Evolutionary conservation across 2,113 vertebrate genomes (phyloP).

Genomic region (Mobula birostris): DNA sequence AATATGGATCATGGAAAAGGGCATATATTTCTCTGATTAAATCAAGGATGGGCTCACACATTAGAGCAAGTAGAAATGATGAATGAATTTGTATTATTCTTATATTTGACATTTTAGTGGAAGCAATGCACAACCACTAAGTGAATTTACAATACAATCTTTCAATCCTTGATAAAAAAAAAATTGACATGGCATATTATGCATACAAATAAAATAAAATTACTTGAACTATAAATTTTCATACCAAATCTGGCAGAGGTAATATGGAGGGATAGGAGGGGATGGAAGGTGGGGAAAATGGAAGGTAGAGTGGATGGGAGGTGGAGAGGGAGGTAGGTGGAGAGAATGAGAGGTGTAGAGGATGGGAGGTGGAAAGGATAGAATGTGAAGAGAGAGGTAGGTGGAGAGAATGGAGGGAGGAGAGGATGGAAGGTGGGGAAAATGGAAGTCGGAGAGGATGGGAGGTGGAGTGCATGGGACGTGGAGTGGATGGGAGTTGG

Average conservation of each 20-base stretch:
- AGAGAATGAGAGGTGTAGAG: too few relatives aligned
- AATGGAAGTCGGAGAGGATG: too few relatives aligned
- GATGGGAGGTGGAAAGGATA: too few relatives aligned
- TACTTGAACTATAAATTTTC: neutral
- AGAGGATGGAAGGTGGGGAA: too few relatives aligned
- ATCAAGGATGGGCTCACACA: neutral
- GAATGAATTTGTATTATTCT: neutral
- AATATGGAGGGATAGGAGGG: too few relatives aligned
- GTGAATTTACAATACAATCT: neutral
- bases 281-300: too few relatives aligned
- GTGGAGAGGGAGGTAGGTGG: too few relatives aligned
- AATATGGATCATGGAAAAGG: neutral
- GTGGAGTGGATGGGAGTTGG: too few relatives aligned
- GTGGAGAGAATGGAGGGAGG: too few relatives aligned
- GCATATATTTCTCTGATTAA: neutral
- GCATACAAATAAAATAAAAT: neutral
- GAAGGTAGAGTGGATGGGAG: too few relatives aligned
- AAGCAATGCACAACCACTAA: neutral
- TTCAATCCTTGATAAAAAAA: neutral
- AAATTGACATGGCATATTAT: neutral
- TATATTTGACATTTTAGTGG: neutral
- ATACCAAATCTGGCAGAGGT: neutral
- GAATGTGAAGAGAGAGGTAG: too few relatives aligned
- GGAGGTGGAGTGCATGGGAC: too few relatives aligned
- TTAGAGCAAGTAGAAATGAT: neutral